These are phyloP conservation scores for Tanypteryx hageni DNA, from an alignment of 2,888 invertebrate genomes.

Conservation along the genomic window DNA sequence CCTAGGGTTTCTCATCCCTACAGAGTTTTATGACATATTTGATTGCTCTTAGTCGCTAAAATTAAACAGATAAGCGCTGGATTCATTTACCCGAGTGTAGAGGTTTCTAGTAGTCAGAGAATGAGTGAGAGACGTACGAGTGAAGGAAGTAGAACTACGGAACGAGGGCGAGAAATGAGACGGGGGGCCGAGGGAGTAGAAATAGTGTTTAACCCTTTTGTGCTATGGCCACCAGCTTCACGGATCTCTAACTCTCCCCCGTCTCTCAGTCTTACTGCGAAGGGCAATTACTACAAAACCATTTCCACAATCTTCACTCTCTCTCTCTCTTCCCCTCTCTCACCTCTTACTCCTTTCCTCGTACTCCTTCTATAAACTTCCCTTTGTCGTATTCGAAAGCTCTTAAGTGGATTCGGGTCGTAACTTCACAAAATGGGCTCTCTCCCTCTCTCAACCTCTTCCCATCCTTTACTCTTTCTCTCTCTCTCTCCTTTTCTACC, in stretches of 20 bases:
- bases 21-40: not conserved
- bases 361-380: not conserved
- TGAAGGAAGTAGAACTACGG: not conserved
- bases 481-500: no score
- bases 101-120: not conserved
- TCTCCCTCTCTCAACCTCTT: not conserved
- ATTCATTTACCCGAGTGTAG: not conserved
- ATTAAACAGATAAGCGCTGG: not conserved
- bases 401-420: slow-evolving; percentile 7
- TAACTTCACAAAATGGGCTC: not conserved
- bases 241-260: not conserved
- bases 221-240: not conserved
- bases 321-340: not conserved
- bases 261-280: not conserved
- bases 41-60: not conserved
- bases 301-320: not conserved
- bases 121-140: not conserved
- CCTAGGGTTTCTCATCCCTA: not conserved
- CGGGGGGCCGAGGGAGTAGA: not conserved
- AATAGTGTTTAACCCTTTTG: slow-evolving; percentile 20
- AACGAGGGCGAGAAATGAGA: not conserved
- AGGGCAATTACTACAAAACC: slow-evolving; percentile 28
- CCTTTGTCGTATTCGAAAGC: slow-evolving; percentile 20
- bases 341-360: not conserved
- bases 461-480: not conserved